Evolutionary conservation across 2,797 vertebrate genomes (phyloP), one percentile per base, ranked within the genome.

Genomic region (Betta splendens): DNA sequence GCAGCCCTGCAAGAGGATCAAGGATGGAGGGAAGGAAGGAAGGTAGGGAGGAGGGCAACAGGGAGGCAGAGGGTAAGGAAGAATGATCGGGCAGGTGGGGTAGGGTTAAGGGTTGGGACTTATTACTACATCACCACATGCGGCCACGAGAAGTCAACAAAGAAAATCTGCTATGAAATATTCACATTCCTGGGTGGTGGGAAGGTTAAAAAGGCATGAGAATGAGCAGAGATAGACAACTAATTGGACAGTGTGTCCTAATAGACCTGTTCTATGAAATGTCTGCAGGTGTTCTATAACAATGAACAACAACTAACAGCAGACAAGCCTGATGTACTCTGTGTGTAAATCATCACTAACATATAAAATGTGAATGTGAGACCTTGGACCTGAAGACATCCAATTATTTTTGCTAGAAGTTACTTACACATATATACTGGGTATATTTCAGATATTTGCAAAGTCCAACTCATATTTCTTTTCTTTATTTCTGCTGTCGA

Each of bases 1-100:
- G 89, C 88, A 88, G 87, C 90, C 91, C 91, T 92, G 89, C 83
- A 92, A 91, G 84, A 89, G 89, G 87, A 90, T 84, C 79, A 90
- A 90, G 75, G 83, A 75, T 75, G 84, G 77, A 80, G 50, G 75
- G 52, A 45, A 54, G 69, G 52, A 45, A 54, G 69, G 60, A 36
- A 54, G 42, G 63, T 33, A 44, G 66, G 61, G 36, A 54, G 55
- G 39, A 42, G 54, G 50, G 77, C 50, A 68, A 69, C 20, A 74
- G 54, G 67, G 40, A 67, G 70, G 66, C 63, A 77, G 51, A 74
- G 45, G 63, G 64, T 45, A 23, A 53, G 40, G 43, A 37, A 17
- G 58, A 72, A 37, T 58, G 62, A 43, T 18, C 32, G 42, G 72
- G 62, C 63, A 23, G 56, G 70, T 47, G 42, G 68, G 47, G 46